A percentile compares a stretch with the other conserved stretches of the same genome.
phyloP scores from a whole-genome alignment of 2,113 vertebrate species.

The Cheirogaleus medius region DNA sequence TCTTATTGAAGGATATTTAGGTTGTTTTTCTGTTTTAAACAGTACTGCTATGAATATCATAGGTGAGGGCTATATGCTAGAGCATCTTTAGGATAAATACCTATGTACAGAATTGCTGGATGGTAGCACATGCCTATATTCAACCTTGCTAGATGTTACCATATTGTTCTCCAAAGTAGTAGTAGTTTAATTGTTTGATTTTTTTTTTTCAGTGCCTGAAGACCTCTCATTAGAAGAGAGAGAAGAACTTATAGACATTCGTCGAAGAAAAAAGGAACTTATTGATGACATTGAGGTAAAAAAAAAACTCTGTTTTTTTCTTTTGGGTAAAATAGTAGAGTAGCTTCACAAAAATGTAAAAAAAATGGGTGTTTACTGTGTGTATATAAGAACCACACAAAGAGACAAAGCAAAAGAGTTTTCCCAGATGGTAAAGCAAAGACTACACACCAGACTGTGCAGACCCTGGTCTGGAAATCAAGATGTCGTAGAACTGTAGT shows the following conservation, averaged over 20 bases:
- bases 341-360: neutral
- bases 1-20: neutral
- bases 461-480: neutral
- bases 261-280: slow-evolving; percentile 96
- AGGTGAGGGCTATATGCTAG: rapidly evolving
- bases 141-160: rapidly evolving
- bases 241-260: slow-evolving; percentile 96
- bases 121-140: rapidly evolving
- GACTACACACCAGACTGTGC: rapidly evolving
- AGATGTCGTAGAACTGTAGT: rapidly evolving
- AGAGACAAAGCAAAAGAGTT: neutral
- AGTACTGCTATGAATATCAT: rapidly evolving
- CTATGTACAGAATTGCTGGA: neutral
- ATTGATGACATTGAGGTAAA: slow-evolving; percentile 98
- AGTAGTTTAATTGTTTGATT: neutral
- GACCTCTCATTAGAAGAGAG: slow-evolving; percentile 96
- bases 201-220: slow-evolving; percentile 90
- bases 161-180: neutral
- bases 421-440: neutral
- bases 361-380: neutral
- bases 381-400: rapidly evolving
- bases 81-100: neutral
- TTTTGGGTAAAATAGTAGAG: neutral
- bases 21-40: neutral
- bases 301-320: neutral